Evolutionary conservation across 2,888 invertebrate species (phyloP).

Genomic region (Dynastes hyllus): DNA sequence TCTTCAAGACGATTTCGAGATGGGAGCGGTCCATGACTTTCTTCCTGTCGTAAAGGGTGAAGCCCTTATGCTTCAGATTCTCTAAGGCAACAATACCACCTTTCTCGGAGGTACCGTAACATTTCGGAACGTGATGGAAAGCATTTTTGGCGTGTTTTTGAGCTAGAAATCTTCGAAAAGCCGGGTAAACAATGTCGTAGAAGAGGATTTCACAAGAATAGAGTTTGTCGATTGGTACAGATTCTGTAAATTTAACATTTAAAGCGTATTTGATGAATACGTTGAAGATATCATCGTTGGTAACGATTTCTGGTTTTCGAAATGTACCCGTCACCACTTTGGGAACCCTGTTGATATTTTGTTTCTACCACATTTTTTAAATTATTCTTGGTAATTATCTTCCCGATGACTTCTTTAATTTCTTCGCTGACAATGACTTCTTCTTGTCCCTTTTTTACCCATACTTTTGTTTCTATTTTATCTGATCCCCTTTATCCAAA

Average conservation of each 20-base stretch:
- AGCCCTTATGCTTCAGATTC: constrained; percentile 51
- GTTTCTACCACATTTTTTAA: neutral
- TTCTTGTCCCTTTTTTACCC: neutral
- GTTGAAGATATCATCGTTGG: constrained; percentile 2
- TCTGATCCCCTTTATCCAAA: no score
- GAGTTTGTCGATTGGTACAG: constrained; percentile 25
- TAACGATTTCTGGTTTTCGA: constrained; percentile 51
- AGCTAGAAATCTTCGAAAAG: constrained; percentile 41
- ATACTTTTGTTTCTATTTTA: no score
- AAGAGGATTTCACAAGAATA: constrained; percentile 50
- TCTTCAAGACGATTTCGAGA: constrained; percentile 42
- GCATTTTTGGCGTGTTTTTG: constrained; percentile 30
- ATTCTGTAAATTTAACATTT: constrained; percentile 17
- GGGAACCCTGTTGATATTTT: neutral
- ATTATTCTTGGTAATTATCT: neutral
- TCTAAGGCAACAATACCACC: constrained; percentile 47
- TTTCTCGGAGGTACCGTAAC: constrained; percentile 47
- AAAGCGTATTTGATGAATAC: constrained; percentile 42
- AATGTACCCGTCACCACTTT: constrained; percentile 53
- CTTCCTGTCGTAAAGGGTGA: constrained; percentile 48
- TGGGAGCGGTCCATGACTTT: constrained; percentile 43
- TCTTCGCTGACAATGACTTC: neutral
- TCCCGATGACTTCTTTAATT: neutral
- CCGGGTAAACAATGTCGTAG: constrained; percentile 51
- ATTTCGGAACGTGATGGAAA: constrained; percentile 48